phyloP scores from a whole-genome alignment of 2,797 vertebrate species.

The Sebastiscus albofasciatus region DNA sequence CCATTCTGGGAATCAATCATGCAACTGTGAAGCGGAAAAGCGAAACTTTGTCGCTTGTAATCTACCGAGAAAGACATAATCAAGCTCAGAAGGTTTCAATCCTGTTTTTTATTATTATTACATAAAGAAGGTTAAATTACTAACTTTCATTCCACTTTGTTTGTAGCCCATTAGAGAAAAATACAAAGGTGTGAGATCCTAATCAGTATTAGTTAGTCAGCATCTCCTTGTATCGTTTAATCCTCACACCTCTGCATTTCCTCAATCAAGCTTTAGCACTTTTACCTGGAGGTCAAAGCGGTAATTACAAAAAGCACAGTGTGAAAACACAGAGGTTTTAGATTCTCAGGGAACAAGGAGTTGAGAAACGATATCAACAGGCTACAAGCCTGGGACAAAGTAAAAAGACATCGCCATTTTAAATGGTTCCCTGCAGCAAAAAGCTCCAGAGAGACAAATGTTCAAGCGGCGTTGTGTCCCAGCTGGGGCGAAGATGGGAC shows the following conservation, averaged over 20 bases:
- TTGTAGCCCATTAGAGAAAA: slow-evolving; percentile 35
- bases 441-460: slow-evolving; percentile 63
- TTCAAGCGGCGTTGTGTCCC: slow-evolving; percentile 51
- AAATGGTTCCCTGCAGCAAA: slow-evolving; percentile 64
- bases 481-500: slow-evolving; percentile 36
- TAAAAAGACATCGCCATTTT: slow-evolving; percentile 48
- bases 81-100: slow-evolving; percentile 37
- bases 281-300: slow-evolving; percentile 61
- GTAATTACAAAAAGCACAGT: slow-evolving; percentile 64
- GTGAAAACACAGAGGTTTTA: slow-evolving; percentile 4
- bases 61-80: slow-evolving; percentile 42
- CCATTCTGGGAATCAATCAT: slow-evolving; percentile 26
- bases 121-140: slow-evolving; percentile 28
- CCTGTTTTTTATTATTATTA: slow-evolving; percentile 39
- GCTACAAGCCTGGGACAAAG: slow-evolving; percentile 47
- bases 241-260: slow-evolving; percentile 43
- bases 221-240: slow-evolving; percentile 43
- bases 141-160: slow-evolving; percentile 21
- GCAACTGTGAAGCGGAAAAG: slow-evolving; percentile 24
- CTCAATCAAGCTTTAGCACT: slow-evolving; percentile 41
- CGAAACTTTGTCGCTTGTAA: slow-evolving; percentile 28
- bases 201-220: slow-evolving; percentile 56
- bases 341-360: slow-evolving; percentile 37
- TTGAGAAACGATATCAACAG: slow-evolving; percentile 51
- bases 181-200: slow-evolving; percentile 48